Evolutionary conservation across 2,888 invertebrate genomes (phyloP), one percentile per base, ranked within the genome.

Genomic region (Drosophila mulleri): DNA sequence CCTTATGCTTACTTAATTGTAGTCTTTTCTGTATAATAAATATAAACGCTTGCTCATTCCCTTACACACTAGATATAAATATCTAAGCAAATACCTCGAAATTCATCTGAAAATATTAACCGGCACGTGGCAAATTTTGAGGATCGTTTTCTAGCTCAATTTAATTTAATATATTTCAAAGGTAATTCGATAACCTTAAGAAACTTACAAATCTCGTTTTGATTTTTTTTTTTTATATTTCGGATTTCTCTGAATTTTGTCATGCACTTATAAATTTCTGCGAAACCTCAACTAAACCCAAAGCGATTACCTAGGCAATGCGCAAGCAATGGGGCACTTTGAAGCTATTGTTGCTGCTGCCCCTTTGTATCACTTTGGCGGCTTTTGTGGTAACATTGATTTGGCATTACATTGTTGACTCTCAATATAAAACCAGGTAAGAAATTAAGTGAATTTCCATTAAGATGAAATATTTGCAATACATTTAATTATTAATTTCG

Each of bases 401-500:
- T 54, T n/a, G 18, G 41, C 26, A 20, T 54, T 54, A 41, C 2
- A 18, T 8, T 3, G n/a, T n/a, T n/a, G n/a, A n/a, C n/a, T n/a
- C n/a, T n/a, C n/a, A n/a, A n/a, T n/a, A n/a, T n/a, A n/a, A n/a
- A n/a, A n/a, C n/a, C n/a, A n/a, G n/a, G 58, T 75, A 45, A 6
- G 32, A 20, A 68, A 52, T 63, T 20, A 47, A 58, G 50, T 41
- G 32, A 16, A 41, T 44, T 57, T 39, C 16, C 44, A 41, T 52
- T 41, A 41, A 54, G 5, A 48, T 58, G 14, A 61, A 65, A 37
- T 47, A 64, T 52, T 59, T 58, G 58, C 48, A 66, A 67, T 54
- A 42, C 61, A 42, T 81, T 81, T 68, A 83, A 78, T 76, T 72
- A 67, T 71, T 75, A 63, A 78, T 67, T 56, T 69, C 69, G 65